A percentile compares a stretch with the other conserved stretches of the same genome.
phyloP scores from a whole-genome alignment of 2,797 vertebrate genomes.

The Coracias cyanogaster region DNA sequence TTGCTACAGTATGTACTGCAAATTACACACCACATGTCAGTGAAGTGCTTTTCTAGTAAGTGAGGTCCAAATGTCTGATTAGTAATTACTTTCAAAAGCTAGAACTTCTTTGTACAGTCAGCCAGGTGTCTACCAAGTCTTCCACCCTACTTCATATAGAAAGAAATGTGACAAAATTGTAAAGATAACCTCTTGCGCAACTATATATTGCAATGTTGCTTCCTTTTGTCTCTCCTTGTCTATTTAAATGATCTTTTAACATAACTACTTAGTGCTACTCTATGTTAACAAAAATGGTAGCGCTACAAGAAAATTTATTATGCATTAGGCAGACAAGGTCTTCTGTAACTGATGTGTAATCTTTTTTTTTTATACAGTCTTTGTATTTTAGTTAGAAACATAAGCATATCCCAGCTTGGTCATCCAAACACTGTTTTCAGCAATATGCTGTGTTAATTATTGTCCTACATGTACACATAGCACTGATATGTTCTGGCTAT shows the following conservation, averaged over 20 bases:
- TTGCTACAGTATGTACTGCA: not conserved
- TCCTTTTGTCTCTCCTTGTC: not conserved
- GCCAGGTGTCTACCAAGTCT: not conserved
- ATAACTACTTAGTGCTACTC: not conserved
- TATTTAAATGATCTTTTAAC: not conserved
- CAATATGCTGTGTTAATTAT: not conserved
- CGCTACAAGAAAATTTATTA: not conserved
- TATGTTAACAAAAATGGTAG: not conserved
- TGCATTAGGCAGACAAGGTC: not conserved
- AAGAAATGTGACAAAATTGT: not conserved
- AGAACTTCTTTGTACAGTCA: not conserved
- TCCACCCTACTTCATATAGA: not conserved
- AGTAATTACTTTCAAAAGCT: not conserved
- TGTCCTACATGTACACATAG: rapidly evolving
- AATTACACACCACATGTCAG: rapidly evolving
- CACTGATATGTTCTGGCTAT: not conserved
- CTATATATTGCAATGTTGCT: not conserved
- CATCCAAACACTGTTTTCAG: not conserved
- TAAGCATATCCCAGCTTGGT: not conserved
- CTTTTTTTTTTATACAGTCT: not conserved
- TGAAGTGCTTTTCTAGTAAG: not conserved
- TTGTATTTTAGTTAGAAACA: not conserved
- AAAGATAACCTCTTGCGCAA: not conserved
- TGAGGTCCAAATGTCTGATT: not conserved
- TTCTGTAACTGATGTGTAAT: not conserved